Base-by-base conservation (phyloP, 2,888 invertebrate genomes). In the Xanthia togata region DNA sequence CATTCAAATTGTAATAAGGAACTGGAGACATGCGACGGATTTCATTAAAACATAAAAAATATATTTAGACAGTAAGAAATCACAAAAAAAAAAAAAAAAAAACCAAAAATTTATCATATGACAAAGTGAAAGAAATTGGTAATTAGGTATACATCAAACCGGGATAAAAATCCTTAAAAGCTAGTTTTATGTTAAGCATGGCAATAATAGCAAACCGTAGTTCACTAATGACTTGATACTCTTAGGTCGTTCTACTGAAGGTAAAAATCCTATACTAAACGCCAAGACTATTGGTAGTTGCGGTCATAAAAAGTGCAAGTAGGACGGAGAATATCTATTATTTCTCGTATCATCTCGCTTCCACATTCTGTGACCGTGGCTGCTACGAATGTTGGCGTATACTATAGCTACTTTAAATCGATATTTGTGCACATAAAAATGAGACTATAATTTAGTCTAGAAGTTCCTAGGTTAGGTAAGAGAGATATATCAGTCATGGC, bases 401-500 rank as follows among this genome's bases (percentile, higher is more conserved):
- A 76, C 41, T 76, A 78, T 78, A 78, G 80, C 73, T 78, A 80
- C 23, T 69, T 59, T 82, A 82, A 68, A 60, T 79, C 68, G 76
- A 74, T 77, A 78, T 69, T 82, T 86, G 81, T 84, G 86, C 85
- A 73, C 65, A 63, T 70, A 53, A 60, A 26, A 50, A 53, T 26
- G 57, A 81, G 65, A 68, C 55, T 69, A 65, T 59, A 26, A 53
- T 38, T 38, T 62, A 72, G 62, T 73, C 70, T 68, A 59, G 59
- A 64, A 12, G 17, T 70, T 69, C 23, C 63, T 76, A 73, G 59
- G 50, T 71, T 79, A 80, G 12, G n/a, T 75, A 60, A 88, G 73
- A 87, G 82, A 85, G 85, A 82, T 78, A 79, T 62, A 64, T 87
- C 88, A 82, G 87, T 86, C 84, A 85, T 88, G 87, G 87, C 87